Conservation (phyloP, 2,888 invertebrate genomes). For the Drosophila borealis region DNA sequence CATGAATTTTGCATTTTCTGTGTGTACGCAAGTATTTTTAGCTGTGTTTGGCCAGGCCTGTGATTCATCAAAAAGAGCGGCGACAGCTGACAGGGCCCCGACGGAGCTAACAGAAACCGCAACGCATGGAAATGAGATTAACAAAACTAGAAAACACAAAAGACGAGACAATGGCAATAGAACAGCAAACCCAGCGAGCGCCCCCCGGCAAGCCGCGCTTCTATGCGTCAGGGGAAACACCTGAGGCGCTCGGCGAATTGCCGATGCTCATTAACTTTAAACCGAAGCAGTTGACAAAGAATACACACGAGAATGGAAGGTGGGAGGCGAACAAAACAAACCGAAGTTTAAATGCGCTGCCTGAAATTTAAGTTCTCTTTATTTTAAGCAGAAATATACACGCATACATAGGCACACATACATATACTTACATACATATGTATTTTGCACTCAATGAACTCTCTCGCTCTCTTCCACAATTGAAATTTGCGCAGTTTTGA, state of each 20-base stretch:
- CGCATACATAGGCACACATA: neutral
- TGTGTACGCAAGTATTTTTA: slow-evolving; percentile 65
- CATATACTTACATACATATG: neutral
- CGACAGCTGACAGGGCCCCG: slow-evolving; percentile 68
- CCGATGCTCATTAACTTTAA: slow-evolving; percentile 60
- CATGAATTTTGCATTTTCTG: slow-evolving; percentile 64
- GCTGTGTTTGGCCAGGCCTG: slow-evolving; percentile 68
- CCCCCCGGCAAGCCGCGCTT: slow-evolving; percentile 34
- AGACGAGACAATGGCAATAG: slow-evolving; percentile 53
- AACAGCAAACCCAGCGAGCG: slow-evolving; percentile 12
- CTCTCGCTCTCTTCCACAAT: neutral
- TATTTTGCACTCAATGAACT: neutral
- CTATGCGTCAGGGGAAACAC: slow-evolving; percentile 65
- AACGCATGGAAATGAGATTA: slow-evolving; percentile 73
- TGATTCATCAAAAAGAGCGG: slow-evolving; percentile 77
- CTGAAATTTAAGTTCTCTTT: neutral
- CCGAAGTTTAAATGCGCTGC: slow-evolving; percentile 43
- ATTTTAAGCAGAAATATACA: neutral
- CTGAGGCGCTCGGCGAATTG: slow-evolving; percentile 63
- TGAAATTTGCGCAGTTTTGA: neutral
- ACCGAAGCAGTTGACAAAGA: slow-evolving; percentile 64
- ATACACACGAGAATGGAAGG: slow-evolving; percentile 21
- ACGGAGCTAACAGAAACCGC: slow-evolving; percentile 50
- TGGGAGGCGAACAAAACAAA: neutral
- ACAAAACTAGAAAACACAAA: slow-evolving; percentile 54